Evolutionary conservation across 2,888 invertebrate species (phyloP).

Genomic region (Drosophila mimetica): DNA sequence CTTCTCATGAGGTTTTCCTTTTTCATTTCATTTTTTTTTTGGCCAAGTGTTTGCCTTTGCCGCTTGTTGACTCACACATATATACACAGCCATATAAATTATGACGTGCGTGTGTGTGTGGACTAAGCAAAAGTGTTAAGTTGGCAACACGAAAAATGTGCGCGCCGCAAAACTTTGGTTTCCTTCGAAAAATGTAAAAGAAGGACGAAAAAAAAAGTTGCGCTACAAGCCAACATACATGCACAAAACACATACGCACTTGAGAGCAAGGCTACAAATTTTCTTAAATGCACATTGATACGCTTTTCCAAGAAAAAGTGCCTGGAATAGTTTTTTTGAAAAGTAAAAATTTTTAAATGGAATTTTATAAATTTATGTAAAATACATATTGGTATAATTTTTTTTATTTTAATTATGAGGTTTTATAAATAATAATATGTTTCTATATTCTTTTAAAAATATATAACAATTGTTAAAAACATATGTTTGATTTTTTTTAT

Average conservation of each 20-base stretch:
- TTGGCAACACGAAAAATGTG: slow-evolving; percentile 75
- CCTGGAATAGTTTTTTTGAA: not conserved
- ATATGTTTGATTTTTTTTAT: no score
- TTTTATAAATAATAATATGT: no score
- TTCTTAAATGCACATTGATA: slow-evolving; percentile 19
- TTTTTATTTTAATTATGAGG: no score
- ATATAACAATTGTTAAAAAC: no score
- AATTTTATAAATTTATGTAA: no score
- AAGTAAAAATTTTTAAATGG: no score
- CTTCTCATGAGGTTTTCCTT: slow-evolving; percentile 28
- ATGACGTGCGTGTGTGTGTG: slow-evolving; percentile 42
- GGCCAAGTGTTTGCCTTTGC: slow-evolving; percentile 67
- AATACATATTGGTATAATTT: no score
- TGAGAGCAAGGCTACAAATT: slow-evolving; percentile 26
- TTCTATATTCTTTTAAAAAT: no score
- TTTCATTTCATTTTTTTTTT: slow-evolving; percentile 17
- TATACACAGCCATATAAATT: slow-evolving; percentile 56
- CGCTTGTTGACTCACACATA: slow-evolving; percentile 63
- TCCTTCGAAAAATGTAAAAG: slow-evolving; percentile 38
- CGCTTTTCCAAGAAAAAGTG: not conserved
- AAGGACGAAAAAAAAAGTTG: slow-evolving; percentile 3
- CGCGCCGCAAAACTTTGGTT: slow-evolving; percentile 75
- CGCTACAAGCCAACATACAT: not conserved
- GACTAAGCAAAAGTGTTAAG: slow-evolving; percentile 75
- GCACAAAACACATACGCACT: slow-evolving; percentile 12